Base-by-base conservation (phyloP, 2,888 invertebrate genomes). In the Caenorhabditis afra region DNA sequence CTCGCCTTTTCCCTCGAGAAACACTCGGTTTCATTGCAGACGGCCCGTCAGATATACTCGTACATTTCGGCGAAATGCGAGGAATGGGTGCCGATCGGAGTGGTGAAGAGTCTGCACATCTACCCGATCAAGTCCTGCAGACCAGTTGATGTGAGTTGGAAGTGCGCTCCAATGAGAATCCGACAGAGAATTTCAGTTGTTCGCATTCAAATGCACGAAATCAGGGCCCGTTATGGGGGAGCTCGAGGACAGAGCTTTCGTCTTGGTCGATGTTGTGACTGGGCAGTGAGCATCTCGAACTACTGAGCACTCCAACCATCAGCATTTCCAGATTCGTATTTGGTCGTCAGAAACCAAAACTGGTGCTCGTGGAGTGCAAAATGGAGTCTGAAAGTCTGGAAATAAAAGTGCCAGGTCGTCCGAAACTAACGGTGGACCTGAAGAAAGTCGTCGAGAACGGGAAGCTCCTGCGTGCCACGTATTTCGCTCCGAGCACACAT, bases 21-120 rank as follows among this genome's bases (percentile, higher is more conserved):
- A 5, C 1, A 23, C 10, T 16, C 23, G 3, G 22, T 37, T 64
- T 65, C 44, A 3, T 41, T 41, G 18, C 23, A 80, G 68, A 59
- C 55, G 0, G 45, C 55, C n/a, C 65, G 70, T 10, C 58, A 71
- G 52, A 29, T 68, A 12, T 71, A 68, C 11, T 45, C 37, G 12
- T 79, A 77, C 23, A 39, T 65, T n/a, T 20, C 29, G 37, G 23
- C 57, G 1, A 61, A 44, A 49, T 41, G 45, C 5, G 44, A 76
- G 8, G 76, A 82, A 52, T 85, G 81, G 79, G 57, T 85, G 10
- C 85, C 85, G 4, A 74, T 85, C 41, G 85, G 85, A 29, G 29
- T 55, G 3, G 73, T 85, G 11, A 83, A 81, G 45, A 61, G 75
- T 23, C 80, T 85, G 1, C 76, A 74, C 57, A 77, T 85, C 37